Evolutionary conservation across 2,888 invertebrate genomes (phyloP).

Genomic region (Pegoplata infirma): DNA sequence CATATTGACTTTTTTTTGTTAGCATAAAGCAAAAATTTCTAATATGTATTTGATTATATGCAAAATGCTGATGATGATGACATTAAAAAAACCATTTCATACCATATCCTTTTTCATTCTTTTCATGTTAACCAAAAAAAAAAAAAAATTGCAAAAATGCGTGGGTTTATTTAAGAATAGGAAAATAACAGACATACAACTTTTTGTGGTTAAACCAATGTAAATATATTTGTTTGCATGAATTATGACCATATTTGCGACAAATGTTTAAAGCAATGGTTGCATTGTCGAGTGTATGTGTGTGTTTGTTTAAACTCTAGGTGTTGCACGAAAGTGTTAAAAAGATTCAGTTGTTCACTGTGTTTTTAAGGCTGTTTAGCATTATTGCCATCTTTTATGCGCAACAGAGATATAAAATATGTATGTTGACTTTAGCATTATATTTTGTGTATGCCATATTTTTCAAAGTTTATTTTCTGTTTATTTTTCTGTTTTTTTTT

Average conservation of each 20-base stretch:
- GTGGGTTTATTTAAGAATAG: conserved; percentile 43
- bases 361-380: conserved; percentile 52
- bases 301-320: conserved; percentile 37
- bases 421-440: conserved; percentile 55
- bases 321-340: conserved; percentile 58
- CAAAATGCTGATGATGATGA: conserved; percentile 31
- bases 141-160: conserved; percentile 41
- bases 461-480: conserved; percentile 29
- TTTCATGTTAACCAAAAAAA: conserved; percentile 29
- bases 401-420: conserved; percentile 38
- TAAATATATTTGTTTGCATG: conserved; percentile 74
- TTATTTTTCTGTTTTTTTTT: no score
- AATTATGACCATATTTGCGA: conserved; percentile 75
- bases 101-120: conserved; percentile 57
- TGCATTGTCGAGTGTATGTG: conserved; percentile 8
- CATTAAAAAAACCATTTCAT: conserved; percentile 5
- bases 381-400: conserved; percentile 45
- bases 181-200: conserved; percentile 12
- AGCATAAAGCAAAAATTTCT: no score
- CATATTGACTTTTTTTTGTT: no score
- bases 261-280: conserved; percentile 66
- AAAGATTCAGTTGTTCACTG: conserved; percentile 15
- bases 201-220: conserved; percentile 60
- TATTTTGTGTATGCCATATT: conserved; percentile 57
- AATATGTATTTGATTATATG: conserved; percentile 12